phyloP scores from a whole-genome alignment of 2,113 vertebrate genomes.

The Oxyruncus cristatus region DNA sequence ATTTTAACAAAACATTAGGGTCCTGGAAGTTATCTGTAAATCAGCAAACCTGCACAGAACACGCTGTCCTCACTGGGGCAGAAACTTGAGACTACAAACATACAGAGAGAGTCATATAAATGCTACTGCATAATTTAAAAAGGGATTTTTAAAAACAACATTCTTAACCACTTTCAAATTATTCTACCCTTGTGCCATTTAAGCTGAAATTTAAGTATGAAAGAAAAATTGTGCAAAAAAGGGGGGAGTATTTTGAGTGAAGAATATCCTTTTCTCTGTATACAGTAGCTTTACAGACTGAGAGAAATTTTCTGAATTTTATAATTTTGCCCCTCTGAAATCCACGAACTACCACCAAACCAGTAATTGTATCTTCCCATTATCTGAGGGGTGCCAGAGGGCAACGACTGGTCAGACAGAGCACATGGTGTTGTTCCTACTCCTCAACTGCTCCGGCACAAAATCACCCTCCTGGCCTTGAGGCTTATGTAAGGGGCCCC shows the following conservation, averaged over 20 bases:
- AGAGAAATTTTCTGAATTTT: background rate
- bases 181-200: background rate
- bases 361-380: background rate
- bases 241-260: accelerated
- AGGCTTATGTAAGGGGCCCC: background rate
- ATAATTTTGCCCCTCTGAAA: background rate
- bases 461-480: background rate
- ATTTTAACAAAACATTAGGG: background rate
- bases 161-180: background rate
- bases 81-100: background rate
- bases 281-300: background rate
- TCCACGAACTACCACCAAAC: background rate
- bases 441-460: accelerated
- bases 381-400: background rate
- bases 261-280: background rate
- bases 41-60: background rate
- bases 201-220: background rate
- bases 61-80: background rate
- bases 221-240: background rate
- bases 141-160: background rate
- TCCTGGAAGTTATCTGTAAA: background rate
- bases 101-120: background rate
- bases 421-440: background rate
- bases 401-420: background rate
- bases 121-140: background rate